phyloP scores from a whole-genome alignment of 1,140 invertebrate genomes.

The Muscidifurax raptorellus region DNA sequence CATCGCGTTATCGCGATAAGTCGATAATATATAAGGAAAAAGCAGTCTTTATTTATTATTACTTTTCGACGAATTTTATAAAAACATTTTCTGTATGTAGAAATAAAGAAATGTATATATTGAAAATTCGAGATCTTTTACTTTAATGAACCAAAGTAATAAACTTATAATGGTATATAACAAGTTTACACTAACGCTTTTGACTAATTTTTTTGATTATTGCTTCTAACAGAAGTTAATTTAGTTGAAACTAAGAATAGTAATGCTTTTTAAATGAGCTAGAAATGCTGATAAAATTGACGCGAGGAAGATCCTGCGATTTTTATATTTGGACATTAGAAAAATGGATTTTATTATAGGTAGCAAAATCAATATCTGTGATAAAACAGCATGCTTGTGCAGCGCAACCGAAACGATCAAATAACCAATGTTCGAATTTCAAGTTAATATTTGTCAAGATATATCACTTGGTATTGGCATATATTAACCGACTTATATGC shows the following conservation, averaged over 20 bases:
- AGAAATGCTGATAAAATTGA: no score
- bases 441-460: no score
- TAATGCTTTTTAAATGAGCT: no score
- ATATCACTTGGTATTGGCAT: no score
- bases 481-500: no score
- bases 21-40: constrained; percentile 23
- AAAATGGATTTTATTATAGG: no score
- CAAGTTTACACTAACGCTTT: background rate
- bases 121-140: constrained; percentile 49
- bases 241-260: no score
- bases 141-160: constrained; percentile 3
- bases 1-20: constrained; percentile 28
- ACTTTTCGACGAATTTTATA: constrained; percentile 59
- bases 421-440: no score
- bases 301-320: constrained; percentile 1
- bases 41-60: constrained; percentile 49
- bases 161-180: background rate
- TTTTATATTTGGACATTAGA: background rate
- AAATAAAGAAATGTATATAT: constrained; percentile 70
- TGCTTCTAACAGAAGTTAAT: no score
- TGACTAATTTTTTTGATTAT: no score
- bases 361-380: no score
- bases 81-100: constrained; percentile 62
- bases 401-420: no score
- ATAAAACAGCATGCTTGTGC: background rate